These are phyloP conservation scores for Echinometra lucunter DNA, from an alignment of 53 echinoderm and acorn worm species.

Conservation along the genomic window DNA sequence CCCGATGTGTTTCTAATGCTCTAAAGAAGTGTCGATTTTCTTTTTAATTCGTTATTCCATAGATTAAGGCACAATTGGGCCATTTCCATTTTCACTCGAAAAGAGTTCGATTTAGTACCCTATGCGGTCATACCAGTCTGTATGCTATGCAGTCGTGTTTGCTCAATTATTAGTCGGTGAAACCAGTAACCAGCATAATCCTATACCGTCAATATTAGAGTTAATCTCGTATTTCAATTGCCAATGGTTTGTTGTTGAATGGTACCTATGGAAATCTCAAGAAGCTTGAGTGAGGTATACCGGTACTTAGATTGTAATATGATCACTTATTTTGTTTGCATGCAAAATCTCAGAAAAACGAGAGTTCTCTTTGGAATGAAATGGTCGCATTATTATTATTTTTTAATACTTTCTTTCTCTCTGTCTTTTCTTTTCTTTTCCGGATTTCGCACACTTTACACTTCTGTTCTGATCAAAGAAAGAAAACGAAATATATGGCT, in stretches of 20 bases:
- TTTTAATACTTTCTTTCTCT: background rate
- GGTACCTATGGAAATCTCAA: background rate
- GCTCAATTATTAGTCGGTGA: background rate
- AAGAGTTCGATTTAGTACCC: background rate
- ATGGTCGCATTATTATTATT: background rate
- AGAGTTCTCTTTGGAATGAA: background rate
- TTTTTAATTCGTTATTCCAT: too few relatives aligned
- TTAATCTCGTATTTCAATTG: background rate
- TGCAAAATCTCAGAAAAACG: background rate
- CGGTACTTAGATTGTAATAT: background rate
- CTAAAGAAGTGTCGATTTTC: too few relatives aligned
- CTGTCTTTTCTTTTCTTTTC: background rate
- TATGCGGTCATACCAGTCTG: too few relatives aligned
- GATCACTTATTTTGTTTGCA: background rate
- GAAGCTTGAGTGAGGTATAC: background rate
- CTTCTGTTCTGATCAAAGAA: background rate
- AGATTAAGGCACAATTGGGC: background rate
- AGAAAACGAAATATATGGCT: background rate
- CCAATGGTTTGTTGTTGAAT: background rate
- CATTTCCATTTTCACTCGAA: background rate
- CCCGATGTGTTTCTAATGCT: too few relatives aligned
- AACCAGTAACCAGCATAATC: background rate
- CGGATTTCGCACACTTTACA: background rate
- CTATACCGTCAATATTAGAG: background rate
- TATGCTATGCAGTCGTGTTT: background rate